Evolutionary conservation across 2,113 vertebrate genomes (phyloP), one percentile per base, ranked within the genome.

Genomic region (Echinops telfairi): DNA sequence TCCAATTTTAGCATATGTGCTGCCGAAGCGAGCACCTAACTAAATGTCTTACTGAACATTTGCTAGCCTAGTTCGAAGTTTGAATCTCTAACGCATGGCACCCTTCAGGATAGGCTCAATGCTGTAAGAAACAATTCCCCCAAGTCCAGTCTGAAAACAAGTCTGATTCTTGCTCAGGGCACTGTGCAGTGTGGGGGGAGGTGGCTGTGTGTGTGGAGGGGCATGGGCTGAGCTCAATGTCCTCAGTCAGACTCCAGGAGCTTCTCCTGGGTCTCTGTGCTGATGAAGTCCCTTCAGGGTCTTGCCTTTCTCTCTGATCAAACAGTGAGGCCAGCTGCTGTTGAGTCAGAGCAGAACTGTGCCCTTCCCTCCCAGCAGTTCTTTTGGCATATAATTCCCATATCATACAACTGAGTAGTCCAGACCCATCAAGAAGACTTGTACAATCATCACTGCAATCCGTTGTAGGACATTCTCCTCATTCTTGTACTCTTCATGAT

Each of bases 31-130:
- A n/a, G n/a, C n/a, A n/a, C n/a, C 43, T 78, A 87, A 70, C 53
- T 47, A 29, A 84, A 64, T 70, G 36, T 71, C 31, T 68, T 77
- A 71, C 40, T 76, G 16, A 83, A 23, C 60, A 36, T 23, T 73
- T 53, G 70, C 71, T 88, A 40, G 77, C n/a, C 43, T 89, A 64
- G 11, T 85, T 58, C 83, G 81, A 86, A 71, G 85, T 88, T 73
- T 15, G 19, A 36, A 64, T 71, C 23, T 81, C 11, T 86, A 88
- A 88, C 14, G 2, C 62, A 70, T 77, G 40, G 8, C 58, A 36
- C 23, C 73, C 33, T n/a, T 66, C 31, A 57, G 64, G 20, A 12
- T 58, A 40, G 83, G 8, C 22, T 90, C 33, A 70, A 76, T 86
- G 27, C 77, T 83, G 38, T 43, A 75, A 83, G 8, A 66, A 83